phyloP scores from a whole-genome alignment of 2,113 vertebrate species.

The Amphiprion percula region DNA sequence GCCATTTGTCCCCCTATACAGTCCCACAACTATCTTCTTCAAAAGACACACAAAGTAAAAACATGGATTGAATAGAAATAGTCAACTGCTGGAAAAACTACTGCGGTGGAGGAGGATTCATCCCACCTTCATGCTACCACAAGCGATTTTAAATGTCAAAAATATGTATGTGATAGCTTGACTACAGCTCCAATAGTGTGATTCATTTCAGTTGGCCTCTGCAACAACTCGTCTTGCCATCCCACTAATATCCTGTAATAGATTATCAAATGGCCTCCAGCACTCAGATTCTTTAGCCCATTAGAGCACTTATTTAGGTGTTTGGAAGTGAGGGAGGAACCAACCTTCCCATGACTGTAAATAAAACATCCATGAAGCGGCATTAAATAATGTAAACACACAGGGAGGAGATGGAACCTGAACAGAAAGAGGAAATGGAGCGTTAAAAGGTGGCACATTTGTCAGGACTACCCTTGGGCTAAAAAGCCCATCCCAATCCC shows the following conservation, averaged over 20 bases:
- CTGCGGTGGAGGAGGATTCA: not conserved
- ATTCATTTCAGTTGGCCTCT: not conserved
- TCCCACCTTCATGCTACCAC: not conserved
- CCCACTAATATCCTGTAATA: not conserved
- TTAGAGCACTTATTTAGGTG: slow-evolving; percentile 45
- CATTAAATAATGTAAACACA: slow-evolving; percentile 80
- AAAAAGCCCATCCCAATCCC: slow-evolving; percentile 46
- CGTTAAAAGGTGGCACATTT: slow-evolving; percentile 74
- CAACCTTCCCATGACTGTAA: slow-evolving; percentile 61
- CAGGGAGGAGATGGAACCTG: slow-evolving; percentile 52
- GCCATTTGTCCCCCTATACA: slow-evolving; percentile 16
- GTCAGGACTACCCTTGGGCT: slow-evolving; percentile 65
- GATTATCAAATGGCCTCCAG: slow-evolving; percentile 14
- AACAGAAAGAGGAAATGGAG: slow-evolving; percentile 75
- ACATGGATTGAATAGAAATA: not conserved
- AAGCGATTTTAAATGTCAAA: slow-evolving; percentile 14
- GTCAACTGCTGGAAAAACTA: not conserved
- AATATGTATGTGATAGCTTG: slow-evolving; percentile 6
- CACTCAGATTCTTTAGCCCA: slow-evolving; percentile 2
- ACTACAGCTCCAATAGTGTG: not conserved
- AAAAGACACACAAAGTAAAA: slow-evolving; percentile 7
- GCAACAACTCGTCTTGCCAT: not conserved
- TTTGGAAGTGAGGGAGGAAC: slow-evolving; percentile 21
- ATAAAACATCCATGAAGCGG: slow-evolving; percentile 71
- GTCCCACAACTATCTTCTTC: not conserved